A percentile compares a stretch with the other conserved stretches of the same genome.
Conservation (phyloP, 2,888 invertebrate genomes). For the Holacanthella duospinosa region DNA sequence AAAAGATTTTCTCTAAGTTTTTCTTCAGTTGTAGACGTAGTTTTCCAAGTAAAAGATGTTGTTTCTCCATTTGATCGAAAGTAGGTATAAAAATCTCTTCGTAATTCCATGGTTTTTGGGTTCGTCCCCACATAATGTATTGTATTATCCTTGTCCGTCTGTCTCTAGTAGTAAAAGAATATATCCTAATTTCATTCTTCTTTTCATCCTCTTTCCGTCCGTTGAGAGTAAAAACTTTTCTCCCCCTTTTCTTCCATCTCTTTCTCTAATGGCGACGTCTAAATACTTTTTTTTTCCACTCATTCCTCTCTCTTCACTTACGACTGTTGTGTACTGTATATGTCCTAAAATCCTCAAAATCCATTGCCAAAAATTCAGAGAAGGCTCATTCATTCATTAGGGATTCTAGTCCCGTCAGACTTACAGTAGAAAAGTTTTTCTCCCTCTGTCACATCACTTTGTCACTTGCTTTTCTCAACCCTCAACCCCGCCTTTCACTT, state of each 20-base stretch:
- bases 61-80: not conserved
- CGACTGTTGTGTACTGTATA: not conserved
- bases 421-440: not conserved
- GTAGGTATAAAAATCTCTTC: too few species aligned
- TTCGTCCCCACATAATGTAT: not conserved
- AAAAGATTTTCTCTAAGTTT: constrained; percentile 20
- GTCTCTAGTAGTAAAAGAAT: constrained; percentile 15
- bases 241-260: not conserved
- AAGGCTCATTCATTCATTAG: constrained; percentile 18
- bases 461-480: not conserved
- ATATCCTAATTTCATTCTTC: constrained; percentile 27
- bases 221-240: not conserved
- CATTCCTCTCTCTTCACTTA: not conserved
- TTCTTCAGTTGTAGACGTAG: constrained; percentile 8
- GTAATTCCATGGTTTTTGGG: not conserved
- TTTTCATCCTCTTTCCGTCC: constrained; percentile 8
- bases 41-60: not conserved
- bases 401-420: constrained; percentile 15
- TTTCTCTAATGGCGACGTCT: not conserved
- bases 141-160: not conserved
- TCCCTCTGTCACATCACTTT: constrained; percentile 8
- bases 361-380: not conserved
- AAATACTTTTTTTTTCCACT: not conserved
- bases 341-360: not conserved
- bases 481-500: constrained; percentile 10